phyloP scores from a whole-genome alignment of 1,140 invertebrate species.

The Brachionus angularis region DNA sequence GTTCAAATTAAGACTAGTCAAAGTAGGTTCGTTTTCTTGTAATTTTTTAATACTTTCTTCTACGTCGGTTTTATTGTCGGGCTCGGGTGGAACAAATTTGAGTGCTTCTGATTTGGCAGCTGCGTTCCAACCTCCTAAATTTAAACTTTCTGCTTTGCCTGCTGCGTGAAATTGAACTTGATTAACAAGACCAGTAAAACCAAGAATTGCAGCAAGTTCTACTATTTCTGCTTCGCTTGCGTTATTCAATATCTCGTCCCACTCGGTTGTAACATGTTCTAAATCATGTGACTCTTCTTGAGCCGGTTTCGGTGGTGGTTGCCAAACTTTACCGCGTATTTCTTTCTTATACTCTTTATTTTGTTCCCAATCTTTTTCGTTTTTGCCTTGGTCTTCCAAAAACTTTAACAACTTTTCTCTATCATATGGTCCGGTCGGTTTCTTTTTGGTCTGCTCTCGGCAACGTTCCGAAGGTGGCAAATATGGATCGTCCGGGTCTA shows the following conservation, averaged over 20 bases:
- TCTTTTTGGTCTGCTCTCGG: slow-evolving; percentile 89
- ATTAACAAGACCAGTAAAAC: slow-evolving; percentile 99
- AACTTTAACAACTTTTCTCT: slow-evolving; percentile 79
- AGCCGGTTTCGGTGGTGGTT: slow-evolving; percentile 53
- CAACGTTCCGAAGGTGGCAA: slow-evolving; percentile 90
- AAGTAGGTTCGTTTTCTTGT: slow-evolving; percentile 75
- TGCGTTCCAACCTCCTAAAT: slow-evolving; percentile 51
- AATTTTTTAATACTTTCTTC: slow-evolving; percentile 83
- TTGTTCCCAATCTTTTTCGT: slow-evolving; percentile 94
- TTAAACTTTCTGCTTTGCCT: slow-evolving; percentile 9
- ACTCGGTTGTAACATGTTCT: slow-evolving; percentile 87
- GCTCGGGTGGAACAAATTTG: slow-evolving; percentile 79
- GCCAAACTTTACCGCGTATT: slow-evolving; percentile 64
- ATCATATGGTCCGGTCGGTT: slow-evolving; percentile 87
- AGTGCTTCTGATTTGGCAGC: slow-evolving; percentile 87
- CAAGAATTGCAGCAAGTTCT: slow-evolving; percentile 94
- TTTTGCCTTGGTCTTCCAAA: slow-evolving; percentile 92
- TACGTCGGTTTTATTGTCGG: slow-evolving; percentile 86
- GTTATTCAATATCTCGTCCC: slow-evolving; percentile 79
- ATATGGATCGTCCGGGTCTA: slow-evolving; percentile 96
- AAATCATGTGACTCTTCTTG: slow-evolving; percentile 65
- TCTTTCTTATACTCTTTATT: slow-evolving; percentile 77
- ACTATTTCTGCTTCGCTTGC: slow-evolving; percentile 97
- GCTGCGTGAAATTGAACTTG: slow-evolving; percentile 99
- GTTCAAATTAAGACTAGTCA: slow-evolving; percentile 88